Evolutionary conservation across 2,888 invertebrate species (phyloP), one percentile per base, ranked within the genome.

Genomic region (Lagria hirta): DNA sequence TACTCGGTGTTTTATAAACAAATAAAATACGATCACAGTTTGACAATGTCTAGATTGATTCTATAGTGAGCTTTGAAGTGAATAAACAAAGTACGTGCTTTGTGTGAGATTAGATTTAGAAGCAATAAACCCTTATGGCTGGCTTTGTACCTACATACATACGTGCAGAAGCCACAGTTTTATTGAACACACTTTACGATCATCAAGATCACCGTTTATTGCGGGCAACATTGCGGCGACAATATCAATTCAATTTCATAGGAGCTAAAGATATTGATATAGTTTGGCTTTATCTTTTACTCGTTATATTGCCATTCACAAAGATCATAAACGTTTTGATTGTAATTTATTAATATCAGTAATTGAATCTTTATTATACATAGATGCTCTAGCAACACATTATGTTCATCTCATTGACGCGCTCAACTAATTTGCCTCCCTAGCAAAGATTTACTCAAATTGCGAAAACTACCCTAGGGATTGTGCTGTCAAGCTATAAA

Each of bases 171-270:
- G 47, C 33, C 48, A 37, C 47, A 55, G 56, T 65, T 68, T 68
- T 68, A 67, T 64, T 62, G 59, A 64, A 49, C 55, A 54, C 62
- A 54, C 64, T 68, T 68, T 68, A 68, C 67, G 68, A 66, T 65
- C 68, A 66, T 63, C 66, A 64, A 64, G 66, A 67, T 66, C 62
- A 54, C 58, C 59, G 60, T 66, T 66, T 65, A 66, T 64, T 62
- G 62, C 57, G 56, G 51, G 54, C 52, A 52, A 57, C 52, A 53
- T 54, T 55, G 51, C 53, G 57, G 59, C 56, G 56, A 61, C 65
- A 60, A 61, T 63, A 64, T 64, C 66, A 62, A 65, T 66, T 68
- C 66, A 65, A 66, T 66, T 66, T 61, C 56, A 54, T 53, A 55
- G 52, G 40, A 22, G 21, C 23, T 35, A 22, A 23, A 33, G 18